A percentile compares a stretch with the other conserved stretches of the same genome.
These are phyloP conservation scores for Podarcis siculus DNA, from an alignment of 2,797 vertebrate species.

Conservation along the genomic window DNA sequence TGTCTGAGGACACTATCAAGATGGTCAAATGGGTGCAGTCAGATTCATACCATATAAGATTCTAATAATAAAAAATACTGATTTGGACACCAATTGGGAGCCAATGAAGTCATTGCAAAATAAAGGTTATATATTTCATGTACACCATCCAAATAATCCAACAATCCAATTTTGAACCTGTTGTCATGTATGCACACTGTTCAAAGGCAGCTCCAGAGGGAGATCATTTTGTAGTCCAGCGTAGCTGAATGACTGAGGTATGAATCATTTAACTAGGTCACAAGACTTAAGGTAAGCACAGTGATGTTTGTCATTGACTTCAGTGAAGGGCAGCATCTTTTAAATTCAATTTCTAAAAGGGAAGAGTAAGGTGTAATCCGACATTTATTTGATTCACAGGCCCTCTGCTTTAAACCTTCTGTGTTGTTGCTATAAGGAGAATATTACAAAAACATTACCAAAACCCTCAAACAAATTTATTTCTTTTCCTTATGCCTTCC, in stretches of 20 bases:
- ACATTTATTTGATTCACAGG: constrained; percentile 12
- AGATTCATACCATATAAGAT: background rate
- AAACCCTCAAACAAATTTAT: background rate
- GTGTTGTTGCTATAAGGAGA: background rate
- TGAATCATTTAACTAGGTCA: background rate
- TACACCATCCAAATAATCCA: no score
- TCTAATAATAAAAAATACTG: background rate
- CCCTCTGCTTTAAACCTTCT: background rate
- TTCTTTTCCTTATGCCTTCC: constrained; percentile 20
- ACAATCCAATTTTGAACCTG: background rate
- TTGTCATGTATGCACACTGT: background rate
- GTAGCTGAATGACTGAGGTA: background rate
- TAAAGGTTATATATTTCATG: background rate
- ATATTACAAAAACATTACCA: background rate
- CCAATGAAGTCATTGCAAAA: background rate
- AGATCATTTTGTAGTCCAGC: background rate
- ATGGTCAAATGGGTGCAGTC: background rate
- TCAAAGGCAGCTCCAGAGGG: background rate
- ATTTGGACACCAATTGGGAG: no score
- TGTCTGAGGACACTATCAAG: background rate
- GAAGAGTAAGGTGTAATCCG: background rate
- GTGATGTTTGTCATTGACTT: background rate
- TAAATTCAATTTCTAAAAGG: background rate
- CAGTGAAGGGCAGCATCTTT: background rate
- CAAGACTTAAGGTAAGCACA: background rate